Base-by-base conservation (phyloP, 2,113 vertebrate genomes). In the Boleophthalmus pectinirostris region DNA sequence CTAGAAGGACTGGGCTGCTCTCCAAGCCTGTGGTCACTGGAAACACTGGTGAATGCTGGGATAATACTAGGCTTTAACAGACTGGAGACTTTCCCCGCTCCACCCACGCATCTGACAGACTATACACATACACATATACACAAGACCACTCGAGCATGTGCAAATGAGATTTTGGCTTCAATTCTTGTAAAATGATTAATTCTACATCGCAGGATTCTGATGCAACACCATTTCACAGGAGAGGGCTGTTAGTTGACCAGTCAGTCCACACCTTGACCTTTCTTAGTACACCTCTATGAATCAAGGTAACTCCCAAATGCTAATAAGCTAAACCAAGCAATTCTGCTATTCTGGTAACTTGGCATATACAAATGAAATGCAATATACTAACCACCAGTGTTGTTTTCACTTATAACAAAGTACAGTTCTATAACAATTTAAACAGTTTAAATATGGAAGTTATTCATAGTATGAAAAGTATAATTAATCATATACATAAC, bases 1-100 rank as follows among this genome's bases (percentile, higher is more conserved):
- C 92, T 93, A 89, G 86, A 93, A 92, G 92, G 90, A 92, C 88
- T 93, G 93, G 94, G 94, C 93, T 21, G 6, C 64, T 35, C 87
- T 95, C 94, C 94, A 94, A 92, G 90, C 78, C 88, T 0, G 85
- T 72, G 85, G 88, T 91, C 73, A 89, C 75, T 85, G 82, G 90
- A 89, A 91, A 91, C 68, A 81, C 82, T 81, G 78, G 80, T 85
- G 84, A 70, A 89, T 88, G 88, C 81, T 86, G 86, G 84, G 83
- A 90, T 87, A 91, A 90, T 87, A 79, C 85, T 80, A 81, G 90
- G 84, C 81, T 86, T 86, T 75, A 81, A 85, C 87, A 87, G 82
- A 82, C 81, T 77, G 78, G 75, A 69, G 71, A 56, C 78, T 67
- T 80, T 57, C 57, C 68, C 75, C 35, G 63, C 66, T 68, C 77